Evolutionary conservation across 2,888 invertebrate species (phyloP).

Genomic region (Nomada flava): DNA sequence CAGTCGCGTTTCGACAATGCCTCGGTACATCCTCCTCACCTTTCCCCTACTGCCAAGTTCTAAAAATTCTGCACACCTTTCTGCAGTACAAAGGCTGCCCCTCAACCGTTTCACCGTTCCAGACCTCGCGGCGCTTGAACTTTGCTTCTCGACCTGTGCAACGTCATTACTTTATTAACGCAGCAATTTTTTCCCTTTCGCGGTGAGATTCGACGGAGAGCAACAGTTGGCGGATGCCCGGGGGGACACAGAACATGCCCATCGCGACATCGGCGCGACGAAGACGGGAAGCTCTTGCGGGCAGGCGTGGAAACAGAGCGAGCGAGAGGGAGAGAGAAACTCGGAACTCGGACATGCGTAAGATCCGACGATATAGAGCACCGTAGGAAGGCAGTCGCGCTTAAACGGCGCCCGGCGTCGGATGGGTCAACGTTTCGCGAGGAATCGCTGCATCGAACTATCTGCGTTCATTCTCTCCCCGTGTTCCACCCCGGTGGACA

Average conservation of each 20-base stretch:
- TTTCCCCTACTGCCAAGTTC: too few species aligned
- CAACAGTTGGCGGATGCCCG: constrained; percentile 73
- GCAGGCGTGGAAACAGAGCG: background rate
- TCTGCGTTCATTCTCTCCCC: background rate
- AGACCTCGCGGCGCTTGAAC: too few species aligned
- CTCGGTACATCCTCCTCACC: too few species aligned
- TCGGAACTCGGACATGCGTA: constrained; percentile 77
- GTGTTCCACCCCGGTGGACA: background rate
- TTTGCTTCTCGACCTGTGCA: too few species aligned
- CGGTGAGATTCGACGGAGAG: constrained; percentile 47
- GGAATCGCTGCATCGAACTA: background rate
- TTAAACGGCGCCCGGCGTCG: constrained; percentile 75
- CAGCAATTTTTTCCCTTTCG: constrained; percentile 13
- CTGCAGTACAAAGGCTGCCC: too few species aligned
- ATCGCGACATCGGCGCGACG: background rate
- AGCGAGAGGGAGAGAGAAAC: constrained; percentile 31
- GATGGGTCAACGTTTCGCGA: constrained; percentile 56
- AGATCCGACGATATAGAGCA: constrained; percentile 72
- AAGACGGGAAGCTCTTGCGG: background rate
- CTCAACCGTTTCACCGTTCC: too few species aligned
- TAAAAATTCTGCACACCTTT: too few species aligned
- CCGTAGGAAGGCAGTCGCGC: constrained; percentile 73
- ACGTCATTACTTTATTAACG: too few species aligned
- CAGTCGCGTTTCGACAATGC: too few species aligned
- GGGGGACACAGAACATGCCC: constrained; percentile 1